Evolutionary conservation across 2,888 invertebrate genomes (phyloP).

Genomic region (Digitonthophagus gazella): DNA sequence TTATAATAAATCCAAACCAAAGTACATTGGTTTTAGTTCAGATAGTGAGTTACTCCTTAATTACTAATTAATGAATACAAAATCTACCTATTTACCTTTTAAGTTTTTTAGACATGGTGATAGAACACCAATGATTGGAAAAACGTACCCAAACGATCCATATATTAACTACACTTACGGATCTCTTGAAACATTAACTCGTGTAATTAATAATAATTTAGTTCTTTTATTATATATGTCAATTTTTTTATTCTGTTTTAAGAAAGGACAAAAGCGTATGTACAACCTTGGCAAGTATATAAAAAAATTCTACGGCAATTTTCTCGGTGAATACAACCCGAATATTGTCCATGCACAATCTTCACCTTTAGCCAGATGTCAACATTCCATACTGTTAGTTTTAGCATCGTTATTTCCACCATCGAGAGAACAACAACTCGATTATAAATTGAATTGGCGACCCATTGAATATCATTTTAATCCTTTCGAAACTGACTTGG

Average conservation of each 20-base stretch:
- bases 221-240: neutral
- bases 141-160: constrained; percentile 67
- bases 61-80: no score
- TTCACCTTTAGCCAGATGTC: constrained; percentile 65
- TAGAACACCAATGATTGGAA: constrained; percentile 57
- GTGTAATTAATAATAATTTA: constrained; percentile 55
- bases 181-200: constrained; percentile 73
- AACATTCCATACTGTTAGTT: constrained; percentile 65
- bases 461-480: constrained; percentile 21
- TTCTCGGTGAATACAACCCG: constrained; percentile 58
- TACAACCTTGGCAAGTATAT: constrained; percentile 60
- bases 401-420: constrained; percentile 66
- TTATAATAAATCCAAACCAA: no score
- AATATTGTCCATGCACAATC: constrained; percentile 61
- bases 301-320: constrained; percentile 57
- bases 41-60: no score
- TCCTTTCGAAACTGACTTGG: constrained; percentile 19
- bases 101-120: constrained; percentile 73
- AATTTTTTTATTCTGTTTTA: constrained; percentile 24
- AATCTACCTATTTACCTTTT: no score
- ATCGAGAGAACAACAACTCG: constrained; percentile 48
- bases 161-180: constrained; percentile 60
- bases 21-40: no score
- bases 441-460: constrained; percentile 23
- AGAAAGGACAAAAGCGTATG: constrained; percentile 64